Conservation (phyloP, 2,113 vertebrate genomes). For the Pterocles burchelli region DNA sequence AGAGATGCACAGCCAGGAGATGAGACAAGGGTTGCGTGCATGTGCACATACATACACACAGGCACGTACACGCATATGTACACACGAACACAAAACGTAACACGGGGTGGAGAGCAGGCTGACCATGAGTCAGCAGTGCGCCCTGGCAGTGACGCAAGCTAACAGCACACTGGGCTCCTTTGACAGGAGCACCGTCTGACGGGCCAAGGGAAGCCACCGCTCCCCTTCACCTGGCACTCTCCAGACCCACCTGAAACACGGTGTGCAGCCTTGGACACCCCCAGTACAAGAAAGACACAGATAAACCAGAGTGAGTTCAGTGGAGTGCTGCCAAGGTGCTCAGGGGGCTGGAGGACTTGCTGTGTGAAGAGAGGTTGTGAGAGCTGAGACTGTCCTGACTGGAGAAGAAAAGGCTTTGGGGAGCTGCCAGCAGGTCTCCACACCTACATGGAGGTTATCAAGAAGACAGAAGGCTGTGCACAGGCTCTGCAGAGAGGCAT, state of each 20-base stretch:
- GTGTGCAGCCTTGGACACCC: background rate
- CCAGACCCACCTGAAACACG: background rate
- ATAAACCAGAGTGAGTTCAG: background rate
- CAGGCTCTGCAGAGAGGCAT: background rate
- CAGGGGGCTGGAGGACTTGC: background rate
- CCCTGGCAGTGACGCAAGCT: background rate
- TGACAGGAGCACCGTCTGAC: background rate
- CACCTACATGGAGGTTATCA: rapidly evolving
- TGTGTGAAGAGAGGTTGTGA: background rate
- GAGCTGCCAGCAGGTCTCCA: background rate
- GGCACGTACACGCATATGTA: background rate
- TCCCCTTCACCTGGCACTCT: background rate
- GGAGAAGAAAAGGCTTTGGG: background rate
- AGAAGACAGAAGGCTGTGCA: background rate
- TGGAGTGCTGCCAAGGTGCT: background rate
- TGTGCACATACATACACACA: rapidly evolving
- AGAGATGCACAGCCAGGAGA: background rate
- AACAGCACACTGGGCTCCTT: rapidly evolving
- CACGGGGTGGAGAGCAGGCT: background rate
- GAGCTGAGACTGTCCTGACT: background rate
- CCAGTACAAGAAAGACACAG: background rate
- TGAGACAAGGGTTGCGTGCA: rapidly evolving
- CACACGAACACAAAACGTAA: background rate
- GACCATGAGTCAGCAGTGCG: background rate
- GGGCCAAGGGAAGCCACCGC: rapidly evolving